Conservation (phyloP, 2,888 invertebrate species). For the Nesidiocoris tenuis region DNA sequence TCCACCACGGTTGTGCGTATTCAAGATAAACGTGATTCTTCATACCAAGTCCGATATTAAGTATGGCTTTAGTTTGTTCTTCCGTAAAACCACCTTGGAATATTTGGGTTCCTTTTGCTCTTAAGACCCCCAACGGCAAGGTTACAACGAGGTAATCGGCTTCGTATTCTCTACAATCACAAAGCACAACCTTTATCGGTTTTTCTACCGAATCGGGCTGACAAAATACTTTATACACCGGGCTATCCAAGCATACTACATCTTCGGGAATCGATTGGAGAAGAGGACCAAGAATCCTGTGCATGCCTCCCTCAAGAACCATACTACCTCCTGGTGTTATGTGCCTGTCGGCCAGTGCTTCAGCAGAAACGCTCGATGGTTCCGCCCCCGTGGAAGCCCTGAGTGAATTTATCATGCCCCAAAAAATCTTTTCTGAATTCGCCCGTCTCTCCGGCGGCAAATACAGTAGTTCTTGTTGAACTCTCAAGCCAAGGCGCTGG, state of each 20-base stretch:
- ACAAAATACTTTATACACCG: conserved; percentile 58
- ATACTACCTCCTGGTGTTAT: conserved; percentile 67
- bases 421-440: conserved; percentile 68
- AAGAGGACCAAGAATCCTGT: conserved; percentile 67
- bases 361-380: conserved; percentile 51
- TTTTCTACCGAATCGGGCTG: background rate
- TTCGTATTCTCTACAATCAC: conserved; percentile 67
- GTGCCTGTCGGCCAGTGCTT: conserved; percentile 62
- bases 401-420: conserved; percentile 63
- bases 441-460: conserved; percentile 68
- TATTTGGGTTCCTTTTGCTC: conserved; percentile 68
- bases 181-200: conserved; percentile 66
- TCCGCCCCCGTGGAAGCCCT: conserved; percentile 29
- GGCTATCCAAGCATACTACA: conserved; percentile 62
- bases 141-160: conserved; percentile 78
- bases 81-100: conserved; percentile 71
- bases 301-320: conserved; percentile 65
- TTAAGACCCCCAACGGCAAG: conserved; percentile 74
- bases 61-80: conserved; percentile 69
- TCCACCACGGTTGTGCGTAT: conserved; percentile 42
- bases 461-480: conserved; percentile 68
- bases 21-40: conserved; percentile 40
- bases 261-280: conserved; percentile 65
- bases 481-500: conserved; percentile 64
- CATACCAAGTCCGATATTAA: conserved; percentile 41